These are phyloP conservation scores for Cantharis lateralis DNA, from an alignment of 2,888 invertebrate genomes.

Conservation along the genomic window DNA sequence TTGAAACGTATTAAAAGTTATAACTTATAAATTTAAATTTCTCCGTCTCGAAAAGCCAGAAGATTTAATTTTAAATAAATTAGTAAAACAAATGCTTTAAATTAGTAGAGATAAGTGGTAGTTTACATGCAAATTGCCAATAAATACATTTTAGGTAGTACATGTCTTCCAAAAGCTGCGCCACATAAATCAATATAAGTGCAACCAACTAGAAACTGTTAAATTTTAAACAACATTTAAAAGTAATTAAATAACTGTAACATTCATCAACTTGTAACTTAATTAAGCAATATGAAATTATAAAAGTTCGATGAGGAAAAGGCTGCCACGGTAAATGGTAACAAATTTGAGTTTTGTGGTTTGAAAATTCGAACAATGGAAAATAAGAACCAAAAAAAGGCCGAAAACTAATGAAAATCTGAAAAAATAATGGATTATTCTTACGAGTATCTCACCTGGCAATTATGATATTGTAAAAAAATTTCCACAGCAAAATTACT, in stretches of 20 bases:
- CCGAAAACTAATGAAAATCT: no score
- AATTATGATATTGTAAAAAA: no score
- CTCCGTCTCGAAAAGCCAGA: not conserved
- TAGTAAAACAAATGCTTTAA: slow-evolving; percentile 11
- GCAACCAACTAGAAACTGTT: not conserved
- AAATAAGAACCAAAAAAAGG: no score
- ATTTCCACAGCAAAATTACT: not conserved
- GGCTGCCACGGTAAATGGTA: not conserved
- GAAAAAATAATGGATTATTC: no score
- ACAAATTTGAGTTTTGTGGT: not conserved
- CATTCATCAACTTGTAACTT: not conserved
- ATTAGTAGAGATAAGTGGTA: slow-evolving; percentile 16
- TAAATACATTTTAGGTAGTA: slow-evolving; percentile 3
- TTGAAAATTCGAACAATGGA: no score
- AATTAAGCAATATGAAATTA: not conserved
- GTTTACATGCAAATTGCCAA: slow-evolving; percentile 25
- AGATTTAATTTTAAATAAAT: slow-evolving; percentile 17
- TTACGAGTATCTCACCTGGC: no score
- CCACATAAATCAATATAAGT: slow-evolving; percentile 7
- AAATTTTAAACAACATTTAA: not conserved
- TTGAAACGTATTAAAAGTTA: not conserved
- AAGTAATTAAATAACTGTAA: not conserved
- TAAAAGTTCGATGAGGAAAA: not conserved
- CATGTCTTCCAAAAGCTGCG: not conserved
- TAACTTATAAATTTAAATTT: not conserved